Conservation (phyloP, 2,888 invertebrate species). For the Leptinotarsa juncta region DNA sequence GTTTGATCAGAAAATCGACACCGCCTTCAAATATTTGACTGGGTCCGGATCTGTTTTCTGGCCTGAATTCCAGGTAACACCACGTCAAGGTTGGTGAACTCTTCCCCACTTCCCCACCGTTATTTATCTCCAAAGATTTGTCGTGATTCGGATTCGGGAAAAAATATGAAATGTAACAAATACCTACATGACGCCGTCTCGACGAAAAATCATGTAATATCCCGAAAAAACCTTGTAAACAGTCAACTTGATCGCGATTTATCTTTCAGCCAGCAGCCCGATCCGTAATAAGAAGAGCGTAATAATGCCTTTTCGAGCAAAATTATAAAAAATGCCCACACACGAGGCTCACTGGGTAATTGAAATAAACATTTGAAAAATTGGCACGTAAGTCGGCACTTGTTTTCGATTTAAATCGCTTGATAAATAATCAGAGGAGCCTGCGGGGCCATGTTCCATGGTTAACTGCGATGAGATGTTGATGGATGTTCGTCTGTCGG, state of each 20-base stretch:
- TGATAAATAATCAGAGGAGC: constrained; percentile 42
- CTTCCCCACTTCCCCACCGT: background rate
- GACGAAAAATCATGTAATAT: constrained; percentile 26
- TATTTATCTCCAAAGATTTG: constrained; percentile 10
- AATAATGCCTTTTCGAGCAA: constrained; percentile 53
- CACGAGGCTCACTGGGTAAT: constrained; percentile 50
- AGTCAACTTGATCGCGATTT: constrained; percentile 30
- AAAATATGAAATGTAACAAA: constrained; percentile 28
- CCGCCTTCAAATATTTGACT: no score
- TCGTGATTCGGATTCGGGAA: constrained; percentile 10
- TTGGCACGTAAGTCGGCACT: constrained; percentile 59
- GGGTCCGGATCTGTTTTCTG: background rate
- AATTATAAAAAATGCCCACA: constrained; percentile 53
- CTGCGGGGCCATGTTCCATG: background rate
- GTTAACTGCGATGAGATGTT: constrained; percentile 44
- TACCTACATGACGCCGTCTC: constrained; percentile 28
- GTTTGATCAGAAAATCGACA: no score
- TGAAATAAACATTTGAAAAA: constrained; percentile 60
- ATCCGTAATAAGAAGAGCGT: constrained; percentile 46
- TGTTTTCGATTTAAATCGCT: constrained; percentile 54
- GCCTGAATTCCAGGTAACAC: background rate
- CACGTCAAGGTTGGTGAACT: constrained; percentile 2
- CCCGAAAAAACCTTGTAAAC: constrained; percentile 31
- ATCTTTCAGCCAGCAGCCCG: constrained; percentile 21
- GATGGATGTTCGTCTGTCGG: constrained; percentile 51